These are phyloP conservation scores for Peromyscus nudipes DNA, from an alignment of 2,797 vertebrate genomes.

Conservation along the genomic window DNA sequence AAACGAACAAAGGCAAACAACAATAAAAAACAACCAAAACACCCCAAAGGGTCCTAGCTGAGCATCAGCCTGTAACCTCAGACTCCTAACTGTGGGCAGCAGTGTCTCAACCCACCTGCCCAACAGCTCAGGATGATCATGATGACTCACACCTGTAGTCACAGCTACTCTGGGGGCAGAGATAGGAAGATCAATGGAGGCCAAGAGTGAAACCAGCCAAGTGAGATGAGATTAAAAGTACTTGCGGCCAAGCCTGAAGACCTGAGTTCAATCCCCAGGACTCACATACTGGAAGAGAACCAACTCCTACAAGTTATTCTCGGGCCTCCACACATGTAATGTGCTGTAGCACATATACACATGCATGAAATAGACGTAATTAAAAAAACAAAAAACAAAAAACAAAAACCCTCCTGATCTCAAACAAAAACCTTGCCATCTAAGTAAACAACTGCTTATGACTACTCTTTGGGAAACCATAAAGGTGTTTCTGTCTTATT, in stretches of 20 bases:
- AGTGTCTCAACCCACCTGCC: background rate
- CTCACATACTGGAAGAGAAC: background rate
- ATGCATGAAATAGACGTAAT: background rate
- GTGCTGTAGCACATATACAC: background rate
- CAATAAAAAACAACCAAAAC: background rate
- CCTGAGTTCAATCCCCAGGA: background rate
- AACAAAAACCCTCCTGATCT: background rate
- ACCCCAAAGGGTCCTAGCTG: background rate
- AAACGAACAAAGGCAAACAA: background rate
- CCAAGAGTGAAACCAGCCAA: background rate
- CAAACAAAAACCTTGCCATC: background rate
- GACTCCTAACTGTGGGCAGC: background rate
- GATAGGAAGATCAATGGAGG: background rate
- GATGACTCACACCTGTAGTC: background rate
- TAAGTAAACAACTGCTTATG: constrained; percentile 24
- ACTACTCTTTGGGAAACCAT: background rate
- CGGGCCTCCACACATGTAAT: background rate
- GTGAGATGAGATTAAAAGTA: background rate
- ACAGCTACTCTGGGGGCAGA: background rate
- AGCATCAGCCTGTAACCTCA: background rate
- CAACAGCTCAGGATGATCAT: background rate
- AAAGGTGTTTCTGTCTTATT: background rate
- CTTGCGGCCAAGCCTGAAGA: background rate
- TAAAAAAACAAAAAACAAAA: background rate
- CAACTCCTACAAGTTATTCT: background rate